Percentiles rank a stretch among this genome's conserved stretches.
phyloP scores from a whole-genome alignment of 2,797 vertebrate species.

The Oophaga sylvatica region DNA sequence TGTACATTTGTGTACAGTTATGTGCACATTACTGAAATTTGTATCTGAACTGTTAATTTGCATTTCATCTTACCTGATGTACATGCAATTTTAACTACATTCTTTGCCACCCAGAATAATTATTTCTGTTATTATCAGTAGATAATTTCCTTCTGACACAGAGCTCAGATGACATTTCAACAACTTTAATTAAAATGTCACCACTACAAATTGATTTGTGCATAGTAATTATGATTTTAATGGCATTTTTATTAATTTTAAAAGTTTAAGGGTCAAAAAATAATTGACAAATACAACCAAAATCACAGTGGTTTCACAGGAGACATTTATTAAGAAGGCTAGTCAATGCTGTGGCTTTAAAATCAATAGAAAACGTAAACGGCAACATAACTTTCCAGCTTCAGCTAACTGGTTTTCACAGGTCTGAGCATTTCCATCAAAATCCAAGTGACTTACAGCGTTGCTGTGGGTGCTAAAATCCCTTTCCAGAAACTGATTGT shows the following conservation, averaged over 20 bases:
- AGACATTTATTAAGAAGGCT: conserved; percentile 21
- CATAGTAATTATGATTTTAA: conserved; percentile 37
- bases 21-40: background rate
- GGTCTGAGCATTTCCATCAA: background rate
- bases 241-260: conserved; percentile 41
- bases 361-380: conserved; percentile 41
- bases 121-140: background rate
- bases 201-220: conserved; percentile 14
- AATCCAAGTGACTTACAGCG: conserved; percentile 7
- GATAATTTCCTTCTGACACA: conserved; percentile 16
- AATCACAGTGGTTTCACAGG: background rate
- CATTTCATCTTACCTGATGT: background rate
- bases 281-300: conserved; percentile 25
- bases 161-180: conserved; percentile 29
- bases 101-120: background rate
- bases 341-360: conserved; percentile 14
- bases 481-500: background rate
- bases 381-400: background rate
- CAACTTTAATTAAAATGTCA: conserved; percentile 50
- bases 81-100: background rate
- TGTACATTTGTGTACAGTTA: background rate
- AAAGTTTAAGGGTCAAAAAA: conserved; percentile 13
- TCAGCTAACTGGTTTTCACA: conserved; percentile 5
- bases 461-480: background rate
- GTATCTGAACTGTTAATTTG: too few relatives aligned